phyloP scores from a whole-genome alignment of 2,888 invertebrate genomes.

The Syritta pipiens region DNA sequence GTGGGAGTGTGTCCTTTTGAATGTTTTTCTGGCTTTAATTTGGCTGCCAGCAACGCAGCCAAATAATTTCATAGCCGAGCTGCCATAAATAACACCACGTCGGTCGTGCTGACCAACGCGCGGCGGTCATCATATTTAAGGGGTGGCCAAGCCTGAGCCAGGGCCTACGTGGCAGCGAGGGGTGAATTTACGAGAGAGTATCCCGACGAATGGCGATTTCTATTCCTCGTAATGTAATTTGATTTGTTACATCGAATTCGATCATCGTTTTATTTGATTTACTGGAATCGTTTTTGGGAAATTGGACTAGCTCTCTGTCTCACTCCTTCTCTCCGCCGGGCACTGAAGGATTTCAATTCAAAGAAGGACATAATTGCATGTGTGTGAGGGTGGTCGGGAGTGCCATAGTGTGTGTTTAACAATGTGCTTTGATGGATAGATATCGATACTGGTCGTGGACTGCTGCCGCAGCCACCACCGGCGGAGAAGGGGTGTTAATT shows the following conservation, averaged over 20 bases:
- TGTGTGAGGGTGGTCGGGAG: neutral
- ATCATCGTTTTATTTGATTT: constrained; percentile 67
- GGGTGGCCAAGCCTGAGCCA: constrained; percentile 35
- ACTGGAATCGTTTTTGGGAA: constrained; percentile 61
- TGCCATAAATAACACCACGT: constrained; percentile 43
- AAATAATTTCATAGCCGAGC: constrained; percentile 52
- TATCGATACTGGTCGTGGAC: neutral
- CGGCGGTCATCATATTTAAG: constrained; percentile 61
- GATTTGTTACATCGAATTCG: constrained; percentile 67
- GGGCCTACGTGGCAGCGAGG: neutral
- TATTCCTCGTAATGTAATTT: constrained; percentile 60
- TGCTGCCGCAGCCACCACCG: neutral
- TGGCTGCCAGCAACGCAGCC: constrained; percentile 22
- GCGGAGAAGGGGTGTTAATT: constrained; percentile 47
- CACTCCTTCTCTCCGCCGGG: too few species aligned
- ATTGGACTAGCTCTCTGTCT: too few species aligned
- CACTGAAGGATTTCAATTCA: constrained; percentile 49
- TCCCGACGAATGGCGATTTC: constrained; percentile 49
- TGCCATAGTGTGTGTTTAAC: neutral
- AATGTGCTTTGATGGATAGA: constrained; percentile 19
- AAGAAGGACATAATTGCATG: constrained; percentile 18
- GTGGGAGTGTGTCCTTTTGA: constrained; percentile 34
- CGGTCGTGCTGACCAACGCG: constrained; percentile 38
- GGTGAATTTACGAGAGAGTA: constrained; percentile 58
- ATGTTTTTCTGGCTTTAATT: constrained; percentile 21